Percentiles rank a stretch among this genome's conserved stretches.
These are phyloP conservation scores for Temnopleurus reevesii DNA, from an alignment of 53 echinoderm and acorn worm genomes.

Conservation along the genomic window DNA sequence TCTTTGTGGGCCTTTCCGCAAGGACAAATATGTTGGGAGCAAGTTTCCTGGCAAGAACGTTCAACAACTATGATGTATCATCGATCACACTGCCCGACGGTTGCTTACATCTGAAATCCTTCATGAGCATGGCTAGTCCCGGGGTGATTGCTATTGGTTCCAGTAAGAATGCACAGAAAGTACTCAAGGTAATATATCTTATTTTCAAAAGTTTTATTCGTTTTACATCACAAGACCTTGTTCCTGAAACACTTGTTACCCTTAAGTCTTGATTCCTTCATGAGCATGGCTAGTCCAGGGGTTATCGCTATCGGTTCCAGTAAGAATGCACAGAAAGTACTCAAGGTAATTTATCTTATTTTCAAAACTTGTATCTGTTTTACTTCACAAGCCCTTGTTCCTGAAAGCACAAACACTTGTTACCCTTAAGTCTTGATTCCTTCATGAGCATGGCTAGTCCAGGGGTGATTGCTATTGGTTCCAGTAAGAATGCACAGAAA, in stretches of 20 bases:
- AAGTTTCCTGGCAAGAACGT: constrained; percentile 78
- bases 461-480: constrained; percentile 87
- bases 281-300: constrained; percentile 94
- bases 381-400: no score
- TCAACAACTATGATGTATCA: constrained; percentile 88
- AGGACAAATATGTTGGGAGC: constrained; percentile 95
- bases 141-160: constrained; percentile 89
- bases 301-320: constrained; percentile 91
- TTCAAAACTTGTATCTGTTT: neutral
- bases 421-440: constrained; percentile 86
- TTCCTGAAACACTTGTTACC: no score
- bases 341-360: constrained; percentile 70
- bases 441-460: constrained; percentile 97
- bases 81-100: constrained; percentile 81
- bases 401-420: no score
- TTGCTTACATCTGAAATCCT: constrained; percentile 85
- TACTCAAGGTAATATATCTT: constrained; percentile 75
- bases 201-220: neutral
- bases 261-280: constrained; percentile 88
- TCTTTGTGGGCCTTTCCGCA: constrained; percentile 92
- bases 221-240: no score
- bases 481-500: constrained; percentile 82
- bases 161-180: constrained; percentile 83
- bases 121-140: constrained; percentile 96
- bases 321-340: constrained; percentile 78